Conservation (phyloP, 2,797 vertebrate genomes). For the Anableps anableps region DNA sequence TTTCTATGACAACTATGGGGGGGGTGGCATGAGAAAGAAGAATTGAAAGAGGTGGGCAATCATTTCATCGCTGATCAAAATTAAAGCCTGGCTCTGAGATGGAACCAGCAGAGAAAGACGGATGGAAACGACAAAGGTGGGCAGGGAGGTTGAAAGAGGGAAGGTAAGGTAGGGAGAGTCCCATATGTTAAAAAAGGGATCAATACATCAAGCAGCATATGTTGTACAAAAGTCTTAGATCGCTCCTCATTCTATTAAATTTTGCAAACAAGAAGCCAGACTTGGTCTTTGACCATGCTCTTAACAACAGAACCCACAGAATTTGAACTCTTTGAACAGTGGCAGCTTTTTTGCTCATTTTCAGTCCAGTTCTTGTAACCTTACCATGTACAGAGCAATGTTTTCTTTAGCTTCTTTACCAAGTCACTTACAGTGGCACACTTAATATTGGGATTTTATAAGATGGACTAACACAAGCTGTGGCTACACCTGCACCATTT, state of each 20-base stretch:
- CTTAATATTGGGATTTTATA: neutral
- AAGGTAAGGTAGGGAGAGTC: slow-evolving; percentile 5
- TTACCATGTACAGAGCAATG: neutral
- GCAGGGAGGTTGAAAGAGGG: slow-evolving; percentile 6
- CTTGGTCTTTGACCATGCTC: neutral
- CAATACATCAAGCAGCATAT: slow-evolving; percentile 43
- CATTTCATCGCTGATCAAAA: slow-evolving; percentile 86
- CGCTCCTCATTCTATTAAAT: neutral
- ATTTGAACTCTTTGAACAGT: neutral
- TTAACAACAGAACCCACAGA: neutral
- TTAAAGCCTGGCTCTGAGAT: slow-evolving; percentile 77
- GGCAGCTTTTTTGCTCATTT: neutral
- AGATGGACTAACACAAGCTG: neutral
- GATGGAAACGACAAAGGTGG: slow-evolving; percentile 34
- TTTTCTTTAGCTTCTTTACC: neutral
- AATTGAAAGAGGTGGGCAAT: slow-evolving; percentile 76
- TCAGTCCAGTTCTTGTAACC: neutral
- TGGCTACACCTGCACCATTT: neutral
- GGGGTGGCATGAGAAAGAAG: slow-evolving; percentile 54
- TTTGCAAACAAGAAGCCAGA: neutral
- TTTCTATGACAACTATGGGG: slow-evolving; percentile 88
- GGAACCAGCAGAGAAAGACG: slow-evolving; percentile 58
- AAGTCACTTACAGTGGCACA: neutral
- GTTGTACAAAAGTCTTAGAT: neutral
- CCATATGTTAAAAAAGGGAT: slow-evolving; percentile 54